Evolutionary conservation across 2,888 invertebrate species (phyloP), one percentile per base, ranked within the genome.

Genomic region (Suillia variegata): DNA sequence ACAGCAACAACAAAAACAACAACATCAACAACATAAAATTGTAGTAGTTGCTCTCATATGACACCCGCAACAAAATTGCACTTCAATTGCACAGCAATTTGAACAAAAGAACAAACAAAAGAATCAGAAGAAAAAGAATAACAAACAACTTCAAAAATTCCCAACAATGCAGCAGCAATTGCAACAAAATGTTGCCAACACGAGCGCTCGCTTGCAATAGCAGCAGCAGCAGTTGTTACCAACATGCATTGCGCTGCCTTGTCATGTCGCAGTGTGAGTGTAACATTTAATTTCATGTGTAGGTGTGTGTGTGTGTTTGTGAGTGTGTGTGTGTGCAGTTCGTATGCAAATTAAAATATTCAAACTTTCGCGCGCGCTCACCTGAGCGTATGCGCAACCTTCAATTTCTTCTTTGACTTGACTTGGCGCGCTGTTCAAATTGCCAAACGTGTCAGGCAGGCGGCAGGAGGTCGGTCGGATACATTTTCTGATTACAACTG

Each of bases 401-500:
- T 20, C 45, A 45, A 6, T n/a, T n/a, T n/a, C n/a, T n/a, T n/a
- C n/a, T 45, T 17, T 20, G 38, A 38, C 10, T 26, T 6, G 26
- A n/a, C n/a, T 10, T n/a, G 6, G 38, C 38, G 6, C 5, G 10
- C 26, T 6, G 10, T 26, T 26, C 26, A 5, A 26, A 26, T n/a
- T 6, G 26, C 26, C 26, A 26, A 26, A 26, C 26, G 10, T n/a
- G n/a, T n/a, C n/a, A n/a, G n/a, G n/a, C n/a, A n/a, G n/a, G n/a
- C n/a, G n/a, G n/a, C n/a, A n/a, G n/a, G n/a, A n/a, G n/a, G n/a
- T n/a, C n/a, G n/a, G n/a, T n/a, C n/a, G n/a, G n/a, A n/a, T n/a
- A n/a, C n/a, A 21, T 38, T 24, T 64, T 63, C 67, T 73, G 71
- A 71, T 74, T 74, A 71, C 74, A 66, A 74, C 65, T 59, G 71